Base-by-base conservation (phyloP, 2,888 invertebrate species). In the Ypsolopha scabrella region DNA sequence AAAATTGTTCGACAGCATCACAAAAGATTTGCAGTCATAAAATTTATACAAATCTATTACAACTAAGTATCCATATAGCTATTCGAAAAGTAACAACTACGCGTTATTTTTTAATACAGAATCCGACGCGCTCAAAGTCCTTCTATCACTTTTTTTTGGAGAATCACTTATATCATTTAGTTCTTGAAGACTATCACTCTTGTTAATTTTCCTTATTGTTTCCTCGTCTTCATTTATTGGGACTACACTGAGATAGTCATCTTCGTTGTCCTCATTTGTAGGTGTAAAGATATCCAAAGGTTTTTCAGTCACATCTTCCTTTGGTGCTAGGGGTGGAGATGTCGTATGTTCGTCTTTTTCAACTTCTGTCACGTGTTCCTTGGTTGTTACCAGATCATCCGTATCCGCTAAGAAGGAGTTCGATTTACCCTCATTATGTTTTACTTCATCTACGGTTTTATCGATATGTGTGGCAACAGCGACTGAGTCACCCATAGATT, bases 141-240 rank as follows among this genome's bases (percentile, higher is more conserved):
- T 80, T 66, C 72, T 77, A 62, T 77, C 81, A 78, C 78, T 83
- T 55, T 76, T 76, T 77, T 82, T 81, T 68, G 73, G 74, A 50
- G 75, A 77, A 75, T 81, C 80, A 78, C 80, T 83, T 61, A 85
- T 83, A 61, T 75, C 75, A 64, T 85, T 86, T 54, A 80, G 60
- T 58, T 74, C 72, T 67, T 73, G 68, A 60, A 70, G 70, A 53
- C 66, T 75, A 62, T 75, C 74, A 70, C 67, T 75, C 58, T 70
- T 74, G 53, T 67, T 68, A 48, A 60, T 60, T 51, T 72, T 68
- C 50, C 69, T 71, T n/a, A 68, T 53, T 49, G 67, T 61, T 59
- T 65, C 65, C 55, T 69, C 70, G 49, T 61, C 59, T 54, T 60
- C 60, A 52, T 39, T 11, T 39, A 81, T 80, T 36, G 85, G 85